phyloP scores from a whole-genome alignment of 2,113 vertebrate species.

The Neopipo cinnamomea region DNA sequence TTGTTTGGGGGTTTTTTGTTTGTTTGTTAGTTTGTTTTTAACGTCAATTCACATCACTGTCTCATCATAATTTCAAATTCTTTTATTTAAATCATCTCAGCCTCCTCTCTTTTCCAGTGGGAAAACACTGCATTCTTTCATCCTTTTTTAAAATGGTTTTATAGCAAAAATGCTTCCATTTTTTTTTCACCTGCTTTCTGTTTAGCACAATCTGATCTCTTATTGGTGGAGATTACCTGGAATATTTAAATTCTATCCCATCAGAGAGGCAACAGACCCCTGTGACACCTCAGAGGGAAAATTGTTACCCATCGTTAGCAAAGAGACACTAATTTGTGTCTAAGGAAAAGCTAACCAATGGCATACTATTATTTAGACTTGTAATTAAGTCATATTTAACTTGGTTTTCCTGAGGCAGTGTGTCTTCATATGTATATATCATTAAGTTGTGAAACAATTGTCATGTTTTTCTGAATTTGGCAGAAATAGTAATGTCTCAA shows the following conservation, averaged over 20 bases:
- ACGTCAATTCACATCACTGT: not conserved
- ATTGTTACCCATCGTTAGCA: not conserved
- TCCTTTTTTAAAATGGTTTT: not conserved
- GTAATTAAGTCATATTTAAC: not conserved
- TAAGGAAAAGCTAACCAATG: slow-evolving; percentile 7
- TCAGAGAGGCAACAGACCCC: not conserved
- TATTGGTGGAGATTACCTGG: not conserved
- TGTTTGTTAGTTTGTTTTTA: too few species aligned
- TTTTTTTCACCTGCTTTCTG: not conserved
- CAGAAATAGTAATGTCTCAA: not conserved
- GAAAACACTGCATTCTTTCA: not conserved
- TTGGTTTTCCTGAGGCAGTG: not conserved
- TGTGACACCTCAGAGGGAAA: not conserved
- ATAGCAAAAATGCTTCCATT: not conserved
- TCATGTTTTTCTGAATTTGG: not conserved
- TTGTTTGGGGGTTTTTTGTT: too few species aligned
- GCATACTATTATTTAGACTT: not conserved
- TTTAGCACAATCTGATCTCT: not conserved
- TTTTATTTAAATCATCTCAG: not conserved
- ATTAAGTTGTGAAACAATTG: not conserved
- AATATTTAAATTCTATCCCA: not conserved
- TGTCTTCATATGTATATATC: not conserved
- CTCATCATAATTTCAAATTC: not conserved
- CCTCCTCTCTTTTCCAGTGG: not conserved
- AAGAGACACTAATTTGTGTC: not conserved